A percentile compares a stretch with the other conserved stretches of the same genome.
phyloP scores from a whole-genome alignment of 2,888 invertebrate genomes.

The Alloplasta piceator region DNA sequence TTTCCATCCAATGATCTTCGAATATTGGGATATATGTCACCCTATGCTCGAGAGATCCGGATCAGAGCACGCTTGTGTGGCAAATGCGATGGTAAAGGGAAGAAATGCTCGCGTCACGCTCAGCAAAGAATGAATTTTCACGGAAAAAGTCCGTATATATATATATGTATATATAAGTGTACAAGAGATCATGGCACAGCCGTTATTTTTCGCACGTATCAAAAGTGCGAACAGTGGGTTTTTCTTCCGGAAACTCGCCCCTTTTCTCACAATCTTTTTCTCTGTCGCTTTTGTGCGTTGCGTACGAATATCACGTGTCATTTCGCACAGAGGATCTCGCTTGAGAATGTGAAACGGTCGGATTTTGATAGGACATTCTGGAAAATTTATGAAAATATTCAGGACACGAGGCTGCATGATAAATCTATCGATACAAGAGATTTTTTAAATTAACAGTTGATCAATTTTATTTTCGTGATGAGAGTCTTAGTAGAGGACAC shows the following conservation, averaged over 20 bases:
- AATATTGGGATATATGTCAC: no score
- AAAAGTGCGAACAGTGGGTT: slow-evolving; percentile 57
- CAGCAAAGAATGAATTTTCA: slow-evolving; percentile 54
- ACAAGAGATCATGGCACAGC: slow-evolving; percentile 53
- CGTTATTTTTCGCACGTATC: slow-evolving; percentile 68
- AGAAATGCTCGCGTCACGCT: slow-evolving; percentile 52
- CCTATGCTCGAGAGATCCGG: neutral
- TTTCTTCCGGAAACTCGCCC: slow-evolving; percentile 54
- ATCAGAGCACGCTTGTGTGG: neutral
- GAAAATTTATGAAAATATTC: slow-evolving; percentile 20
- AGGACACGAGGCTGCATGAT: slow-evolving; percentile 23
- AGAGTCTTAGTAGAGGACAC: no score
- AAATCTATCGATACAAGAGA: neutral
- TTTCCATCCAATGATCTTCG: no score
- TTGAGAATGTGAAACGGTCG: slow-evolving; percentile 68
- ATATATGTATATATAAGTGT: neutral
- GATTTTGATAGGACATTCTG: slow-evolving; percentile 11
- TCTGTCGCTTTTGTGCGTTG: slow-evolving; percentile 60
- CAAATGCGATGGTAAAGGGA: slow-evolving; percentile 17
- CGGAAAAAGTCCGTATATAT: slow-evolving; percentile 39
- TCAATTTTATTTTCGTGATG: no score
- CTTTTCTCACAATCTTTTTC: slow-evolving; percentile 58
- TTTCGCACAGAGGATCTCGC: slow-evolving; percentile 75
- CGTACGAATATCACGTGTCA: slow-evolving; percentile 74
- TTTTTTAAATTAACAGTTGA: no score